Conservation (phyloP, 2,888 invertebrate species). For the Catocala sponsa region DNA sequence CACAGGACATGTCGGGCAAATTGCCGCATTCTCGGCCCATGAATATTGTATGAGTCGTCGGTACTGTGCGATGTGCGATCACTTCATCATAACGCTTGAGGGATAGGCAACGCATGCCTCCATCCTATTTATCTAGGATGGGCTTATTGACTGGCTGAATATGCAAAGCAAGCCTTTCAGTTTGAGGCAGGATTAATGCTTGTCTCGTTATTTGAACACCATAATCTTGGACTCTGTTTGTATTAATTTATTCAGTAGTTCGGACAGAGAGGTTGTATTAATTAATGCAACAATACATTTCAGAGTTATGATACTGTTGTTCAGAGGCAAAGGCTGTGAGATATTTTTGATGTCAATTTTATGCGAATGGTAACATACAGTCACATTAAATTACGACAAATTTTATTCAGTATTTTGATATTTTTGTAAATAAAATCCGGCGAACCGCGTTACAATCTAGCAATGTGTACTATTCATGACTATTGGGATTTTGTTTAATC, state of each 20-base stretch:
- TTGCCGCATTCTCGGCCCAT: slow-evolving; percentile 74
- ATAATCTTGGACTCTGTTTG: slow-evolving; percentile 46
- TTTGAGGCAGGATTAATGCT: slow-evolving; percentile 49
- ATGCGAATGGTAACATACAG: too few relatives aligned
- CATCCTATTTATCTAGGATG: slow-evolving; percentile 69
- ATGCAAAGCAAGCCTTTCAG: slow-evolving; percentile 57
- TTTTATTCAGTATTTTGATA: too few relatives aligned
- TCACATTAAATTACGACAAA: too few relatives aligned
- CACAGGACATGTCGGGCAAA: slow-evolving; percentile 72
- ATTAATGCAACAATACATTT: slow-evolving; percentile 3
- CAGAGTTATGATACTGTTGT: neutral
- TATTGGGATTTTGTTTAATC: neutral
- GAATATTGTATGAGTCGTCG: slow-evolving; percentile 79
- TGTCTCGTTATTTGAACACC: slow-evolving; percentile 44
- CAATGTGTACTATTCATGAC: too few relatives aligned
- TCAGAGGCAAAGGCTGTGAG: too few relatives aligned
- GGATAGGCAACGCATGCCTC: slow-evolving; percentile 60
- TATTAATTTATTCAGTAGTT: slow-evolving; percentile 32
- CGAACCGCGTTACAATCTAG: too few relatives aligned
- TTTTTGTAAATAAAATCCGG: too few relatives aligned
- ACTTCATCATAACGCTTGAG: slow-evolving; percentile 73
- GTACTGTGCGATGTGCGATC: slow-evolving; percentile 60
- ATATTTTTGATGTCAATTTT: too few relatives aligned
- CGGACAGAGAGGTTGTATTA: slow-evolving; percentile 3
- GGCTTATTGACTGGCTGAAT: slow-evolving; percentile 61